phyloP scores from a whole-genome alignment of 2,113 vertebrate species.

The Leptosomus discolor region DNA sequence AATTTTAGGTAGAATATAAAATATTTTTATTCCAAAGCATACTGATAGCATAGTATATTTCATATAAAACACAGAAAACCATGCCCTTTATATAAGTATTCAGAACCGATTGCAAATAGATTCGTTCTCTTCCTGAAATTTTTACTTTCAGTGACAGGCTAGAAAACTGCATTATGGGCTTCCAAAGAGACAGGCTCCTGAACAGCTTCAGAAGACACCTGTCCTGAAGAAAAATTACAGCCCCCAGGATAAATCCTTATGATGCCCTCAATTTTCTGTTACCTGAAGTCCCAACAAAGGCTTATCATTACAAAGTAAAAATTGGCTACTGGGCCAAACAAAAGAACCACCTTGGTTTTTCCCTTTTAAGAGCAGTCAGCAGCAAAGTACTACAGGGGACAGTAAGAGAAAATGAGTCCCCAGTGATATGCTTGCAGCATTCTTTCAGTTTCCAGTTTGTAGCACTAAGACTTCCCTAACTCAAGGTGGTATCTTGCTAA shows the following conservation, averaged over 20 bases:
- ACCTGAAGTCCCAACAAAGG: background rate
- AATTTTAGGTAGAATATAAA: background rate
- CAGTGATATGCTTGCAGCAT: background rate
- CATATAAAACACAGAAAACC: background rate
- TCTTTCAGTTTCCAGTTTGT: background rate
- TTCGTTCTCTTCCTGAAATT: background rate
- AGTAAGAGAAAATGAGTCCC: background rate
- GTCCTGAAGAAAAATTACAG: background rate
- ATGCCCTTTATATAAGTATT: background rate
- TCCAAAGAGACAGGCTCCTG: background rate
- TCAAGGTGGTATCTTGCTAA: background rate
- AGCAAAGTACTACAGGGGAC: background rate
- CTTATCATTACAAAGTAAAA: background rate
- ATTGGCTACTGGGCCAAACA: background rate
- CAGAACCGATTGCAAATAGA: background rate
- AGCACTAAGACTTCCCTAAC: background rate
- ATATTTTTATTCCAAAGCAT: background rate
- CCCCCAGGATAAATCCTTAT: background rate
- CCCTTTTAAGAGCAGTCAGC: background rate
- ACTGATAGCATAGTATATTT: background rate
- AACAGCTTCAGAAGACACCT: background rate
- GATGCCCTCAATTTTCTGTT: background rate
- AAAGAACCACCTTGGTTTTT: background rate
- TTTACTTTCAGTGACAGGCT: background rate
- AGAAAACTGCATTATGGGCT: background rate